phyloP scores from a whole-genome alignment of 2,888 invertebrate genomes.

The Caenorhabditis afra region DNA sequence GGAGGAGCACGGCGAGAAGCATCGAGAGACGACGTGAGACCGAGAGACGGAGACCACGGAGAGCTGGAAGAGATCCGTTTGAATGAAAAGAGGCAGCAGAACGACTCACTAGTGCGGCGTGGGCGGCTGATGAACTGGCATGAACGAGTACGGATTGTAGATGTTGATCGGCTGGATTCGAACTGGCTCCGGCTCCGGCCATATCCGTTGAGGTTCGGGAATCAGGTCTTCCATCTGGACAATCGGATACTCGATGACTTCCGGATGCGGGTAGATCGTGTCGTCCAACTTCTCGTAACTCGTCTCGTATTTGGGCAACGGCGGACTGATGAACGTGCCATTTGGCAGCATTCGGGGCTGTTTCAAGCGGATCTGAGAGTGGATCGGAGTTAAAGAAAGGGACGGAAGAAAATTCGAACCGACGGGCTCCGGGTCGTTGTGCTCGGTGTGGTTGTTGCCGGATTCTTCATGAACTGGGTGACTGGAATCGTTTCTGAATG shows the following conservation, averaged over 20 bases:
- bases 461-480: conserved; percentile 32
- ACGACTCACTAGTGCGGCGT: conserved; percentile 28
- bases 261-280: conserved; percentile 22
- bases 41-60: conserved; percentile 32
- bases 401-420: neutral
- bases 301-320: conserved; percentile 46
- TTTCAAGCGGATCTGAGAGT: conserved; percentile 34
- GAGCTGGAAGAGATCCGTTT: conserved; percentile 6
- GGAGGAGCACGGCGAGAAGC: conserved; percentile 35
- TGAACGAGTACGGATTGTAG: conserved; percentile 38
- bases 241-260: conserved; percentile 34
- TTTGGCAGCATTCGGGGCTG: conserved; percentile 46
- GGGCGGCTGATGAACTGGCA: conserved; percentile 28
- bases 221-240: conserved; percentile 43
- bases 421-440: conserved; percentile 34
- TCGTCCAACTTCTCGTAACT: conserved; percentile 42
- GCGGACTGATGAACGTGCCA: conserved; percentile 54
- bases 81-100: neutral
- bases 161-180: conserved; percentile 51
- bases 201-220: conserved; percentile 53
- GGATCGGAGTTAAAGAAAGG: neutral
- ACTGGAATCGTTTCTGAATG: conserved; percentile 49
- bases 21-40: conserved; percentile 30
- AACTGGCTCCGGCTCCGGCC: conserved; percentile 56
- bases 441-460: conserved; percentile 5